phyloP scores from a whole-genome alignment of 1,140 invertebrate genomes.

The Drosophila seguyi region DNA sequence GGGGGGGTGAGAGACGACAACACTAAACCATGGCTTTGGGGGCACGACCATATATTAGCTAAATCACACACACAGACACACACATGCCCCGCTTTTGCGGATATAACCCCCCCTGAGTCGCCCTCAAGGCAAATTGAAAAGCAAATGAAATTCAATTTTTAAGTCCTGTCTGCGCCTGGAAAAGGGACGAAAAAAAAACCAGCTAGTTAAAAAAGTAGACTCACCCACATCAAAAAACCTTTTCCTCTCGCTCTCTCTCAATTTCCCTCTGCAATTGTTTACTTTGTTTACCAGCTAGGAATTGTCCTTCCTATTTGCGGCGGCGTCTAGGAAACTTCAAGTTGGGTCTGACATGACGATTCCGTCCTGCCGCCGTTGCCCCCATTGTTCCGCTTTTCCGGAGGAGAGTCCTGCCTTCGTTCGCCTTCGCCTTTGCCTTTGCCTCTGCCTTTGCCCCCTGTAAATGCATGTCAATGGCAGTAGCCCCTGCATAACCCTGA shows the following conservation, averaged over 20 bases:
- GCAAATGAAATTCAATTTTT: constrained; percentile 55
- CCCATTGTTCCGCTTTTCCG: constrained; percentile 26
- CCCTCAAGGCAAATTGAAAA: constrained; percentile 43
- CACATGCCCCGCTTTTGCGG: neutral
- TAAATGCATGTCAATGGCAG: constrained; percentile 40
- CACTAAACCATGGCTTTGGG: constrained; percentile 36
- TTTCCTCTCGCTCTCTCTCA: constrained; percentile 1
- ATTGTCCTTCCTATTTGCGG: constrained; percentile 27
- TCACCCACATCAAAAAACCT: constrained; percentile 46
- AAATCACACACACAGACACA: constrained; percentile 29
- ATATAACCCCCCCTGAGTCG: neutral
- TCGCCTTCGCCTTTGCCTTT: neutral
- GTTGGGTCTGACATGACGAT: constrained; percentile 48
- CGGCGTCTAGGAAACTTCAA: constrained; percentile 42
- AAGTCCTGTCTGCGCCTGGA: constrained; percentile 38
- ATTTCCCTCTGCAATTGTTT: constrained; percentile 38
- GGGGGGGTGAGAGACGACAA: too few species aligned
- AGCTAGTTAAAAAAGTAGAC: neutral
- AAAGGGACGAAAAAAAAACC: neutral
- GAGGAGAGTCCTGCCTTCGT: neutral
- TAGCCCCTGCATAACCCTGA: constrained; percentile 44
- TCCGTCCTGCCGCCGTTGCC: constrained; percentile 14
- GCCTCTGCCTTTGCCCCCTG: constrained; percentile 4
- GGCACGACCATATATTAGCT: constrained; percentile 56
- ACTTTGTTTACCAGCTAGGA: constrained; percentile 43